Conservation (phyloP, 2,797 vertebrate genomes). For the Etheostoma perlongum region DNA sequence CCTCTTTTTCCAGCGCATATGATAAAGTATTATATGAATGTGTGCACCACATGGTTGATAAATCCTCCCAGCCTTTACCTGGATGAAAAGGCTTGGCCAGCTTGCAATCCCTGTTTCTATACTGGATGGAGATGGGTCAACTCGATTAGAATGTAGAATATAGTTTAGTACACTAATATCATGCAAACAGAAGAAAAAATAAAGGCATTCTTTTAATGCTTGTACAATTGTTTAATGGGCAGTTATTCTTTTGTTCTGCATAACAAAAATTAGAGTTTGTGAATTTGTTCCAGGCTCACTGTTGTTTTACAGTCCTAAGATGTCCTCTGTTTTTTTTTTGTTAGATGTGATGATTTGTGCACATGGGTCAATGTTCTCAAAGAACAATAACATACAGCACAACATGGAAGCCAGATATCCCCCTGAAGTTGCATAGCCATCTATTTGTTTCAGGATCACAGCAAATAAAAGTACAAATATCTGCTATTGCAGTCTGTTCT, state of each 20-base stretch:
- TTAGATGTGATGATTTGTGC: slow-evolving; percentile 35
- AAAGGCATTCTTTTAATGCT: slow-evolving; percentile 35
- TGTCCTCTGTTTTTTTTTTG: slow-evolving; percentile 21
- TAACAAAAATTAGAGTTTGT: slow-evolving; percentile 22
- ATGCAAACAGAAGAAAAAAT: slow-evolving; percentile 20
- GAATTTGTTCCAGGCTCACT: slow-evolving; percentile 38
- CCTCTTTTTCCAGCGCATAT: slow-evolving; percentile 53
- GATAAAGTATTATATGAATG: slow-evolving; percentile 66
- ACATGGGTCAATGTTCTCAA: slow-evolving; percentile 29
- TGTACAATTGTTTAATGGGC: slow-evolving; percentile 21
- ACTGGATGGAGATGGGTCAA: slow-evolving; percentile 22
- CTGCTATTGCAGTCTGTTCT: slow-evolving; percentile 30
- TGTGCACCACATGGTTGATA: slow-evolving; percentile 82
- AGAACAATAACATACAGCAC: slow-evolving; percentile 30
- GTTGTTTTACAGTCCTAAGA: slow-evolving; percentile 27
- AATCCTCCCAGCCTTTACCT: slow-evolving; percentile 71
- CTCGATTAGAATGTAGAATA: background rate
- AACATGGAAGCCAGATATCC: slow-evolving; percentile 24
- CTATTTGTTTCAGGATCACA: slow-evolving; percentile 21
- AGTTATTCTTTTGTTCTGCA: slow-evolving; percentile 14
- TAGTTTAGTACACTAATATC: slow-evolving; percentile 31
- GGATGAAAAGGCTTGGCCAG: slow-evolving; percentile 42
- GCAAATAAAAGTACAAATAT: slow-evolving; percentile 34
- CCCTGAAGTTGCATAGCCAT: slow-evolving; percentile 21
- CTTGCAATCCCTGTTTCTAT: slow-evolving; percentile 17